Evolutionary conservation across 2,888 invertebrate species (phyloP).

Genomic region (Meloe dianella): DNA sequence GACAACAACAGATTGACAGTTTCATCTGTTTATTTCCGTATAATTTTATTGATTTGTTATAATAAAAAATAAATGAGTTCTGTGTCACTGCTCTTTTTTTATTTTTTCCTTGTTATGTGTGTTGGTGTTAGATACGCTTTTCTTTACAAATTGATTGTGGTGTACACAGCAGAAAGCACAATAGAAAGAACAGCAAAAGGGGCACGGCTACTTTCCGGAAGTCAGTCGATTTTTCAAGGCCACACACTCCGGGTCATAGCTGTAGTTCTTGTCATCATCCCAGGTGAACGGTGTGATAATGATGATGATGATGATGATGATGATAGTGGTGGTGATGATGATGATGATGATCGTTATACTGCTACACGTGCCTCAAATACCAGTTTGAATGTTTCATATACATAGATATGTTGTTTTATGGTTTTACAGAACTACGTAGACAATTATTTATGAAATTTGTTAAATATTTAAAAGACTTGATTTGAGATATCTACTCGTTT

Average conservation of each 20-base stretch:
- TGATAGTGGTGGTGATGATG: conserved; percentile 8
- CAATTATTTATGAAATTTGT: neutral
- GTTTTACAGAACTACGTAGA: neutral
- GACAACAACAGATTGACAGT: neutral
- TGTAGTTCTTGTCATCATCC: conserved; percentile 37
- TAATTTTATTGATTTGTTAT: neutral
- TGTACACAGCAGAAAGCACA: conserved; percentile 24
- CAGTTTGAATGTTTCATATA: conserved; percentile 24
- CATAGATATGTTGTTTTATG: neutral
- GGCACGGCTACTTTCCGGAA: conserved; percentile 52
- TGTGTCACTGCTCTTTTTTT: neutral
- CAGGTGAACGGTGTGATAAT: conserved; percentile 35
- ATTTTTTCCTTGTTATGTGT: neutral
- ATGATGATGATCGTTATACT: conserved; percentile 22
- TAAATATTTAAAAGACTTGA: neutral
- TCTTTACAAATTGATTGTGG: neutral
- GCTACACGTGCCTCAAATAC: conserved; percentile 39
- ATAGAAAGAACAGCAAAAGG: conserved; percentile 23
- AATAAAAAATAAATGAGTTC: neutral
- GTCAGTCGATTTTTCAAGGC: conserved; percentile 46
- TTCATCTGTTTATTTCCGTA: conserved; percentile 3
- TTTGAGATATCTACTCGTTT: neutral
- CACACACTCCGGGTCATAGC: conserved; percentile 47
- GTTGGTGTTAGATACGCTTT: neutral
- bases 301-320: neutral